phyloP scores from a whole-genome alignment of 2,113 vertebrate genomes.

The Rhinoptilus africanus region DNA sequence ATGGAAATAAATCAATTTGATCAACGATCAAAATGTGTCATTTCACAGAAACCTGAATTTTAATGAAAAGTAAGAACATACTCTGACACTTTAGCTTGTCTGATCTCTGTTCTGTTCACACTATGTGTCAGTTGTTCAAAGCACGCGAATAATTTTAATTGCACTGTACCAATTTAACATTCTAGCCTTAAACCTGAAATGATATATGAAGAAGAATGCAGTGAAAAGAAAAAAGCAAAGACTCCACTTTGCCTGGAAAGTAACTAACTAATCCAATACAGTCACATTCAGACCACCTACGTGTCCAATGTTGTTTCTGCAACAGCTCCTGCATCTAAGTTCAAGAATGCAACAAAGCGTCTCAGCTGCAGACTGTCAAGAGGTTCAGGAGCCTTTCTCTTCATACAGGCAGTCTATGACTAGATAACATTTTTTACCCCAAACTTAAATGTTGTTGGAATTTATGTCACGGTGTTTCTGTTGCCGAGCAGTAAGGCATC shows the following conservation, averaged over 20 bases:
- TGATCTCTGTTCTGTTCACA: neutral
- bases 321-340: neutral
- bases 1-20: slow-evolving; percentile 1
- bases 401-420: neutral
- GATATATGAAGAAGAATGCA: neutral
- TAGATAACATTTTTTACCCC: neutral
- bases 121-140: neutral
- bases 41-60: neutral
- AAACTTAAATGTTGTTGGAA: neutral
- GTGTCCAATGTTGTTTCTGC: neutral
- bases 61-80: neutral
- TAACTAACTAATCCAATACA: neutral
- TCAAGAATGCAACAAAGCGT: neutral
- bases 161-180: neutral
- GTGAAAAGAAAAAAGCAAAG: neutral
- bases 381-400: neutral
- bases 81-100: neutral
- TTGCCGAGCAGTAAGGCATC: neutral
- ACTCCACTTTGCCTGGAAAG: neutral
- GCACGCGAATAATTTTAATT: neutral
- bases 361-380: neutral
- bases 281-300: neutral
- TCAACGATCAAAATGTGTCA: neutral
- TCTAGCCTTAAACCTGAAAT: neutral
- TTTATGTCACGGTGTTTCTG: neutral